Evolutionary conservation across 2,888 invertebrate species (phyloP).

Genomic region (Leptopilina myrica): DNA sequence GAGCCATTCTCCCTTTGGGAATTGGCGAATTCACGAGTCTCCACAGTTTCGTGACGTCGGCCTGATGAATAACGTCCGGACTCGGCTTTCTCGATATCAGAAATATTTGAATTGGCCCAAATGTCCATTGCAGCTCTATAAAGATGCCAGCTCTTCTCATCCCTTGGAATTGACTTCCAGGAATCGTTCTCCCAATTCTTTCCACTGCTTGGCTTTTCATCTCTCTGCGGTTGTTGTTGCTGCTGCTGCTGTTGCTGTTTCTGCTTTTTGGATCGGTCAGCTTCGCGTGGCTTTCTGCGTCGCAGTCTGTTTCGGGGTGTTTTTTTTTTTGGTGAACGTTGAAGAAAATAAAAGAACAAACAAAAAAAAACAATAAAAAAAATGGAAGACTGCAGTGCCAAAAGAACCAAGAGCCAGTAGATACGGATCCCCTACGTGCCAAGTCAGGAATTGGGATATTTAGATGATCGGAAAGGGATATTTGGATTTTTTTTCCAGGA

Average conservation of each 20-base stretch:
- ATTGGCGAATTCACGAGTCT: slow-evolving; percentile 46
- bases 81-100: slow-evolving; percentile 58
- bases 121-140: slow-evolving; percentile 76
- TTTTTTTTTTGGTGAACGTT: slow-evolving; percentile 56
- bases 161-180: slow-evolving; percentile 73
- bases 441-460: slow-evolving; percentile 51
- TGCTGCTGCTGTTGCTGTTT: slow-evolving; percentile 72
- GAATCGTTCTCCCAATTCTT: slow-evolving; percentile 74
- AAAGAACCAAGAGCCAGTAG: slow-evolving; percentile 60
- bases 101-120: slow-evolving; percentile 72
- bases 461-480: slow-evolving; percentile 26
- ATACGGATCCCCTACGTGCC: slow-evolving; percentile 61
- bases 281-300: slow-evolving; percentile 72
- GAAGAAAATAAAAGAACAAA: slow-evolving; percentile 67
- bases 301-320: slow-evolving; percentile 71
- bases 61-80: slow-evolving; percentile 47
- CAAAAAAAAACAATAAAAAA: slow-evolving; percentile 45
- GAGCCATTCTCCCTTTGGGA: slow-evolving; percentile 31
- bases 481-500: not conserved
- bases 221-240: slow-evolving; percentile 71
- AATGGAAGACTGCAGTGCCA: slow-evolving; percentile 56
- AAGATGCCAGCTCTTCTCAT: slow-evolving; percentile 76
- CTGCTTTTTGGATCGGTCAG: slow-evolving; percentile 62
- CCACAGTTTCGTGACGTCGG: slow-evolving; percentile 56
- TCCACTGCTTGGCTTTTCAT: slow-evolving; percentile 55